Base-by-base conservation (phyloP, 1,140 invertebrate genomes). In the Drosophila triauraria region DNA sequence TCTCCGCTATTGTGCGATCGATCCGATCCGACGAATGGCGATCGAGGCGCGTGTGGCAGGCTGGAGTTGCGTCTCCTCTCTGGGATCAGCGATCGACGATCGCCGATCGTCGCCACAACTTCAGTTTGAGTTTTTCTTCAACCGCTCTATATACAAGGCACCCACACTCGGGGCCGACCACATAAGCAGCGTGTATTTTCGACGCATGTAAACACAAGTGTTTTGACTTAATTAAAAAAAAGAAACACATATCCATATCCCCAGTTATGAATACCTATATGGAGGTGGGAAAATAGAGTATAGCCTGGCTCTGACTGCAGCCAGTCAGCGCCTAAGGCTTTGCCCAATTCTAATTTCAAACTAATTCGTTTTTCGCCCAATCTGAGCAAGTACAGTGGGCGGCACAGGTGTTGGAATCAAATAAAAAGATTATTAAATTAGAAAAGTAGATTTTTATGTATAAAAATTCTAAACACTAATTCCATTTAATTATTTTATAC, bases 141-240 rank as follows among this genome's bases (percentile, higher is more conserved):
- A 83, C 69, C 58, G 63, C 65, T 56, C 53, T 64, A 86, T 75
- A 78, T 74, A 83, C 75, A 78, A 40, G 50, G 53, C 78, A 83
- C 77, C 60, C 51, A 75, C 48, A 46, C 76, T 43, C 7, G 35
- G 57, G 35, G 46, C 48, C 48, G 15, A 63, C 40, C 60, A 71
- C 42, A 70, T 75, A 75, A 69, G 43, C 44, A 42, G 40, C 17
- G 62, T 88, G 78, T 88, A 88, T 88, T 83, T 88, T 72, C 65
- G 71, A 76, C 78, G 78, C 85, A 83, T 85, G 85, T 88, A 88
- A 88, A 88, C 85, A 88, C 85, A 88, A 90, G 85, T 90, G 85
- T 90, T 90, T 90, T 90, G 70, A 62, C 56, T 91, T 90, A 90
- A 90, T 90, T 90, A 85, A 90, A 90, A 86, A 81, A 70, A 63